Percentiles rank a stretch among this genome's conserved stretches.
These are phyloP conservation scores for Agapornis canus DNA, from an alignment of 2,797 vertebrate genomes.

Conservation along the genomic window DNA sequence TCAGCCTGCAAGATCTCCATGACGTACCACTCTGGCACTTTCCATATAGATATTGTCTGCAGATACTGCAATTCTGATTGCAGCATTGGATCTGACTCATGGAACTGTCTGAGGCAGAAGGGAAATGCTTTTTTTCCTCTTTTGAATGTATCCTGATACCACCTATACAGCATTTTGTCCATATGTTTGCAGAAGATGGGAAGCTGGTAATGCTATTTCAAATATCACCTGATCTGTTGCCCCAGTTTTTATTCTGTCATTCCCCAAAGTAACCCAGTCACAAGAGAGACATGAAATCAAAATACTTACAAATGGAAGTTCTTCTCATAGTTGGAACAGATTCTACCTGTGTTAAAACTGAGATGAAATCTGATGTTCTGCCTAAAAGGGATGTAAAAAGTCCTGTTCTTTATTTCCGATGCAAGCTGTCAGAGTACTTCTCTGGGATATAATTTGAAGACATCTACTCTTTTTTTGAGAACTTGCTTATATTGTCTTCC, in stretches of 20 bases:
- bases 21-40: background rate
- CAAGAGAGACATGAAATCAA: background rate
- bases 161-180: background rate
- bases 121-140: background rate
- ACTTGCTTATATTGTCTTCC: background rate
- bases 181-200: background rate
- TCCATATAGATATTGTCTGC: background rate
- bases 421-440: background rate
- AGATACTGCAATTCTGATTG: background rate
- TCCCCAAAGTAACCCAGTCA: background rate
- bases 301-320: background rate
- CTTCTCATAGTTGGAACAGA: background rate
- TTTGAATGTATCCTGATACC: background rate
- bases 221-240: background rate
- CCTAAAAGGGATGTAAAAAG: slow-evolving; percentile 4
- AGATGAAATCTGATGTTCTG: background rate
- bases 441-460: background rate
- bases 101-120: background rate
- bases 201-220: background rate
- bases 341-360: slow-evolving; percentile 1
- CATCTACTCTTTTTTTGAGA: background rate
- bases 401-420: background rate
- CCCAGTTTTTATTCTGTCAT: background rate
- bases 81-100: background rate
- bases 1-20: background rate